A percentile compares a stretch with the other conserved stretches of the same genome.
Evolutionary conservation across 1,140 invertebrate species (phyloP).

Genomic region (Heliconius himera): DNA sequence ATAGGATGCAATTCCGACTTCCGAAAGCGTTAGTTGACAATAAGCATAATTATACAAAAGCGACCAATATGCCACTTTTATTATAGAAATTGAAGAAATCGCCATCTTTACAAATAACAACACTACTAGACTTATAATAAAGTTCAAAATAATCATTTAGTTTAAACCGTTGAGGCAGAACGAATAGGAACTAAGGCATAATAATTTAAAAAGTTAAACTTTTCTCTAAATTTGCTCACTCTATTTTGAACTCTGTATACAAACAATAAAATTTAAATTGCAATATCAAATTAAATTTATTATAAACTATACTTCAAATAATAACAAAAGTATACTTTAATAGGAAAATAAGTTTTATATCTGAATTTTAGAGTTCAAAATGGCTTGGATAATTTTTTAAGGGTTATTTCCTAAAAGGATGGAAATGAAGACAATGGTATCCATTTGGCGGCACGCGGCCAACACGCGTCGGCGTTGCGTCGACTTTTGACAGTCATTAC

Average conservation of each 20-base stretch:
- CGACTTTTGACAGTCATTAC: slow-evolving; percentile 68
- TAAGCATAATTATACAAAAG: slow-evolving; percentile 50
- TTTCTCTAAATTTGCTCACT: slow-evolving; percentile 1
- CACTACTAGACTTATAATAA: neutral
- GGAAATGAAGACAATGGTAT: slow-evolving; percentile 62
- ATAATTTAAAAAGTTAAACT: slow-evolving; percentile 35
- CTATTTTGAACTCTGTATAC: slow-evolving; percentile 18
- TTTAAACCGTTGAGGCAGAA: slow-evolving; percentile 25
- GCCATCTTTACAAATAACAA: neutral
- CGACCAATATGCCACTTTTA: slow-evolving; percentile 51
- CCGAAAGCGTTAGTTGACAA: slow-evolving; percentile 45
- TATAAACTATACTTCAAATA: slow-evolving; percentile 22
- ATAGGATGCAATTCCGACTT: slow-evolving; percentile 39
- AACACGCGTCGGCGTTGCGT: slow-evolving; percentile 57
- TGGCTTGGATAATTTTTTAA: neutral
- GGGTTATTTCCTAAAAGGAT: slow-evolving; percentile 51
- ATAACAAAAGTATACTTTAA: neutral
- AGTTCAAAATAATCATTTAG: slow-evolving; percentile 13
- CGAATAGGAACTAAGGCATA: slow-evolving; percentile 27
- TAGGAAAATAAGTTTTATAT: neutral
- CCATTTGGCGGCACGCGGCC: slow-evolving; percentile 64
- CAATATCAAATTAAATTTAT: neutral
- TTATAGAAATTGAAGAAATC: slow-evolving; percentile 27
- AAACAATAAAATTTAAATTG: neutral
- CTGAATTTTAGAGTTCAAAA: slow-evolving; percentile 1